Evolutionary conservation across 2,888 invertebrate genomes (phyloP).

Genomic region (Eledone cirrhosa): DNA sequence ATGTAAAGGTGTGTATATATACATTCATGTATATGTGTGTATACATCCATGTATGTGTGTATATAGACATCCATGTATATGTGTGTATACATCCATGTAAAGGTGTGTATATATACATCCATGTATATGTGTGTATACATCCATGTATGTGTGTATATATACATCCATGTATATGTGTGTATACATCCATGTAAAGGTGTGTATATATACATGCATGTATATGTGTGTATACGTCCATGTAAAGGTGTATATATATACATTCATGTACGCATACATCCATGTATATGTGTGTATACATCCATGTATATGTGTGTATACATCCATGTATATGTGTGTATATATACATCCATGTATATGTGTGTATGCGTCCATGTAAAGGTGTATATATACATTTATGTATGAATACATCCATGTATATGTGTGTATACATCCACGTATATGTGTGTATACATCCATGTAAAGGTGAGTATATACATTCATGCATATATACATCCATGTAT

Average conservation of each 20-base stretch:
- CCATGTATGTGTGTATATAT: background rate
- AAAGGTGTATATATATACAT: background rate
- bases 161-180: background rate
- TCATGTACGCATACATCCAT: background rate
- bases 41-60: background rate
- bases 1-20: background rate
- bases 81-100: background rate
- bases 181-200: background rate
- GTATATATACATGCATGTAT: background rate
- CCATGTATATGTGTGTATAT: background rate
- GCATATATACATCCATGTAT: too few relatives aligned
- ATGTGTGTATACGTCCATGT: background rate
- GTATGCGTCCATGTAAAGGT: background rate
- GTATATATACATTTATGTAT: background rate
- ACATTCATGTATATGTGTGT: background rate
- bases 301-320: background rate
- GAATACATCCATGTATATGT: background rate
- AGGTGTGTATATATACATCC: background rate
- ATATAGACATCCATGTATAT: background rate
- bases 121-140: background rate
- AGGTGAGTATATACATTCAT: too few relatives aligned
- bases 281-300: background rate
- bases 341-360: background rate
- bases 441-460: background rate
- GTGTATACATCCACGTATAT: background rate